Conservation (phyloP, 2,113 vertebrate species). For the Albula glossodonta region DNA sequence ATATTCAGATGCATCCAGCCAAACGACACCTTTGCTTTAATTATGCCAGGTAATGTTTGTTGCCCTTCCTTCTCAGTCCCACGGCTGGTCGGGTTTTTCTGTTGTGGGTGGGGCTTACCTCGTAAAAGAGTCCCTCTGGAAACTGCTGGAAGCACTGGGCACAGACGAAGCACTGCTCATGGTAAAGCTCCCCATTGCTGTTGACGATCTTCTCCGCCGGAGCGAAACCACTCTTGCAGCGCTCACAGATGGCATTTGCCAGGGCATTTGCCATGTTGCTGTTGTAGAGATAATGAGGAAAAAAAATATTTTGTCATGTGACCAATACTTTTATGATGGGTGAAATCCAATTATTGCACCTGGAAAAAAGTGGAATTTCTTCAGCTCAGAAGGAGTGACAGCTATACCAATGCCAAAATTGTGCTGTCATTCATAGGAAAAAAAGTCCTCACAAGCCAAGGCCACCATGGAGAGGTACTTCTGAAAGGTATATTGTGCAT, state of each 20-base stretch:
- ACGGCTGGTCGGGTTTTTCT: not conserved
- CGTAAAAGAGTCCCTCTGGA: conserved; percentile 94
- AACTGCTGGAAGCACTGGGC: conserved; percentile 99
- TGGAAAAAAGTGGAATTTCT: not conserved
- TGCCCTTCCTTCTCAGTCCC: not conserved
- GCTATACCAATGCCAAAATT: no score
- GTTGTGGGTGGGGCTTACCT: conserved; percentile 71
- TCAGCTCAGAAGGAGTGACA: not conserved
- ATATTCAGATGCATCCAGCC: not conserved
- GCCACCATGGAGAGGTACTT: not conserved
- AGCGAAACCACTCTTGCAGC: conserved; percentile 88
- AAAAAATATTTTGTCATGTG: not conserved
- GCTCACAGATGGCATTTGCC: conserved; percentile 92
- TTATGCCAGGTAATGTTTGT: not conserved
- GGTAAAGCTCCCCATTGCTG: conserved; percentile 95
- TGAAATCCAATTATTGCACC: not conserved
- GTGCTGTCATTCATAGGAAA: no score
- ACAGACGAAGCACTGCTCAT: conserved; percentile 94
- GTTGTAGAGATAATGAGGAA: conserved; percentile 39
- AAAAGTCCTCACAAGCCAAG: no score
- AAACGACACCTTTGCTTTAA: not conserved
- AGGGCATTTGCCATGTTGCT: conserved; percentile 98
- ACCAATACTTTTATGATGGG: not conserved
- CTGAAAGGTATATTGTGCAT: not conserved
- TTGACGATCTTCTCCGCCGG: conserved; percentile 95